Base-by-base conservation (phyloP, 2,113 vertebrate species). In the Scolopax mira region DNA sequence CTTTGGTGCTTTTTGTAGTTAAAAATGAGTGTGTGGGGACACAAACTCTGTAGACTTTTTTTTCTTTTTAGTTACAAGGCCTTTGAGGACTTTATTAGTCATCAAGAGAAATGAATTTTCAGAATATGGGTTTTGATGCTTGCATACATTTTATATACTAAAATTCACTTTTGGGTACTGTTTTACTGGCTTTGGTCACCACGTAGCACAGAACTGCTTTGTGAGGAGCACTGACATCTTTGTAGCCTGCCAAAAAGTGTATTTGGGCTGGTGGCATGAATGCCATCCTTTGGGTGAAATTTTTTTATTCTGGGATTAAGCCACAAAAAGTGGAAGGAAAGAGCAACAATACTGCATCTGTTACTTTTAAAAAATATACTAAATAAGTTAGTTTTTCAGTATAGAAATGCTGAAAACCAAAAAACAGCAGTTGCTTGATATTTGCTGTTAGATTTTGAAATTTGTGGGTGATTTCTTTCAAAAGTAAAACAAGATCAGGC, bases 281-380 rank as follows among this genome's bases (percentile, higher is more conserved):
- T 95, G 69, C 67, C 57, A 71, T 83, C 64, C 58, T 88, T 92
- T 46, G 74, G 87, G 42, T 90, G 51, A 70, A 77, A 28, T 58
- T 69, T 92, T 66, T 67, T 81, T 35, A 81, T 95, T 79, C 75
- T 27, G 64, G 44, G 61, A 78, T 92, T 94, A 78, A 92, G 52
- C 85, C 14, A 4, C 82, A 81, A 33, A 72, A 75, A 86, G 65
- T 79, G 33, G 25, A 69, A 78, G 52, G 52, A 51, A 90, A 87
- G 75, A 69, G 9, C 30, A 66, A 41, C 10, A 82, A 30, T 62
- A 62, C 31, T 6, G 75, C 62, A 23, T 51, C 54, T 90, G 74
- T 91, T 91, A 21, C 25, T 28, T 58, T 58, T 24, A 14, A 35
- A 48, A 70, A 86, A 58, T n/a, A 27, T 64, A 11, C 30, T 28